Base-by-base conservation (phyloP, 2,113 vertebrate genomes). In the Glareola pratincola region DNA sequence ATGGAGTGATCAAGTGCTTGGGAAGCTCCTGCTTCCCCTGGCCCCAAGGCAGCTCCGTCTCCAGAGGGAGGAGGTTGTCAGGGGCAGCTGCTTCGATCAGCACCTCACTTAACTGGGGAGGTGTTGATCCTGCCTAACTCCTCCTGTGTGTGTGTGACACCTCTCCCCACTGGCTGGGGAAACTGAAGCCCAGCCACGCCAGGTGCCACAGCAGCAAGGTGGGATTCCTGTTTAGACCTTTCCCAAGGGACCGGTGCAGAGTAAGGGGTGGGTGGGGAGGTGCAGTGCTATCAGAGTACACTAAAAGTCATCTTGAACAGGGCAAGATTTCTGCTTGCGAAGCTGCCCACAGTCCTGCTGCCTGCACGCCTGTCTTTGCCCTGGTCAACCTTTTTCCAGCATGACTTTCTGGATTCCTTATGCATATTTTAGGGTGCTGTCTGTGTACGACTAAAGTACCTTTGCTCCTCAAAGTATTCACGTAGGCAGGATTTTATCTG, bases 41-140 rank as follows among this genome's bases (percentile, higher is more conserved):
- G 17, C 14, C 32, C 74, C 29, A 4, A 0, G 10, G 9, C 3
- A 5, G 14, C 50, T 43, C 18, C 0, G 0, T 34, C 17, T 45
- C 7, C 12, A 3, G 1, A 62, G 36, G n/a, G 41, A 39, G 12
- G 39, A 53, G 41, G 36, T 14, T 24, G 29, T 23, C 27, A 19
- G 41, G 6, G n/a, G n/a, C 47, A 48, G 47, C 24, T 1, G 4
- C 43, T 67, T 37, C 5, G 1, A 3, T 27, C 2, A 0, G 39
- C 6, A 3, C 41, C 24, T 39, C 1, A 4, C 24, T 50, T 18
- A 21, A 11, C 30, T 1, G 3, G 36, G 60, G 23, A 16, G 37
- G n/a, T 5, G 45, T 12, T 23, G 29, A 8, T 41, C 50, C 37
- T n/a, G 18, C 36, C 41, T 12, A 9, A 16, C 51, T 39, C 6